Evolutionary conservation across 1,140 invertebrate species (phyloP), one percentile per base, ranked within the genome.

Genomic region (Drosophila pseudoananassae): DNA sequence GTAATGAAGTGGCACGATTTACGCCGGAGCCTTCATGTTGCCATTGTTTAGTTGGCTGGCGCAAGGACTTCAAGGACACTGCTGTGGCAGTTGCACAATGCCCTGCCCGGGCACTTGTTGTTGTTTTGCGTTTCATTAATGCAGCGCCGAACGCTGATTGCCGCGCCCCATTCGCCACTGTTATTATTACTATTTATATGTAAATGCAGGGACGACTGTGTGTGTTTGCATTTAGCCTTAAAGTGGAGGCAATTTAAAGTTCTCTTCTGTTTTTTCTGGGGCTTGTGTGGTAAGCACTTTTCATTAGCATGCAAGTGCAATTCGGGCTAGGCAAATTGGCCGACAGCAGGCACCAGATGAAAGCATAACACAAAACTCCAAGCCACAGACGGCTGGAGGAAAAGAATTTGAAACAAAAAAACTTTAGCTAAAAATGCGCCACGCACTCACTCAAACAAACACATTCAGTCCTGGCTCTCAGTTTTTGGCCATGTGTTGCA

Each of bases 1-100:
- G 52, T 68, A 68, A 76, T 75, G 61, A 75, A 76, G 72, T 75
- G 73, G 73, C 73, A 75, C 72, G 73, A 75, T 68, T 75, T 75
- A 40, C 50, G 49, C 43, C 63, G 52, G 47, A 58, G 71, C 47
- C 73, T 66, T 76, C 70, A 55, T 64, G 29, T 53, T 66, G 54
- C 71, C 73, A 68, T 76, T 75, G 73, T 75, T 75, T 54, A 72
- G 69, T 61, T 43, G 40, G 45, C 70, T 64, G 58, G 45, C 58
- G 15, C 40, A 56, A 27, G 65, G 31, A 31, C 43, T 76, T 75
- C 71, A 76, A 76, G 73, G 73, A 66, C 73, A 50, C 17, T 7
- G 52, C 36, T 49, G 59, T 46, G 20, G 43, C 43, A 46, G 43
- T 46, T 46, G 43, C 50, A 61, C n/a, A 31, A 20, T 36, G 27